These are phyloP conservation scores for Tortrix viridana DNA, from an alignment of 2,888 invertebrate genomes.

Conservation along the genomic window DNA sequence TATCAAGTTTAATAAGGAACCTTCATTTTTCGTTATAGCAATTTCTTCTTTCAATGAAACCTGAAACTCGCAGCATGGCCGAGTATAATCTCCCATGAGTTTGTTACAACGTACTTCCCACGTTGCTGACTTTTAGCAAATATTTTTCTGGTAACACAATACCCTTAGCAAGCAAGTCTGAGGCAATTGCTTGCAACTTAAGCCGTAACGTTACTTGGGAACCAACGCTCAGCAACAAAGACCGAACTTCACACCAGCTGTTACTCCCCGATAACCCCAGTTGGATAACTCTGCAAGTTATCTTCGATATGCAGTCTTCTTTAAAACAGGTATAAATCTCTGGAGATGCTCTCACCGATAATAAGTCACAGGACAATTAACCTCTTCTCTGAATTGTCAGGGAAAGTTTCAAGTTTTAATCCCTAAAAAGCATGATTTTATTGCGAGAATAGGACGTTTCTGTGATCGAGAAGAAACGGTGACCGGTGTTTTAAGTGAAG, in stretches of 20 bases:
- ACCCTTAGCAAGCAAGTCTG: constrained; percentile 10
- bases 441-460: too few species aligned
- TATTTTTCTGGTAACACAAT: constrained; percentile 12
- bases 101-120: neutral
- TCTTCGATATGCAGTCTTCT: constrained; percentile 39
- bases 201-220: constrained; percentile 16
- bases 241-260: constrained; percentile 56
- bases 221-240: constrained; percentile 56
- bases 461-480: too few species aligned
- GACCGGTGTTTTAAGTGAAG: too few species aligned
- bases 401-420: too few species aligned
- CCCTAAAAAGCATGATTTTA: too few species aligned
- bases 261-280: constrained; percentile 67
- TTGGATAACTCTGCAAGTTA: constrained; percentile 50
- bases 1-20: neutral
- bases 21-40: constrained; percentile 12
- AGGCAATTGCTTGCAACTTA: constrained; percentile 12
- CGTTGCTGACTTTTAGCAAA: neutral
- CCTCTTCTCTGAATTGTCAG: neutral
- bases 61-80: neutral
- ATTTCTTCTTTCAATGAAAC: neutral
- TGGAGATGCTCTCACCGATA: neutral
- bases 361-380: constrained; percentile 7
- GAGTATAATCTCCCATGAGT: neutral
- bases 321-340: constrained; percentile 37